Percentiles rank a stretch among this genome's conserved stretches.
These are phyloP conservation scores for Furcula furcula DNA, from an alignment of 2,888 invertebrate genomes.

Conservation along the genomic window DNA sequence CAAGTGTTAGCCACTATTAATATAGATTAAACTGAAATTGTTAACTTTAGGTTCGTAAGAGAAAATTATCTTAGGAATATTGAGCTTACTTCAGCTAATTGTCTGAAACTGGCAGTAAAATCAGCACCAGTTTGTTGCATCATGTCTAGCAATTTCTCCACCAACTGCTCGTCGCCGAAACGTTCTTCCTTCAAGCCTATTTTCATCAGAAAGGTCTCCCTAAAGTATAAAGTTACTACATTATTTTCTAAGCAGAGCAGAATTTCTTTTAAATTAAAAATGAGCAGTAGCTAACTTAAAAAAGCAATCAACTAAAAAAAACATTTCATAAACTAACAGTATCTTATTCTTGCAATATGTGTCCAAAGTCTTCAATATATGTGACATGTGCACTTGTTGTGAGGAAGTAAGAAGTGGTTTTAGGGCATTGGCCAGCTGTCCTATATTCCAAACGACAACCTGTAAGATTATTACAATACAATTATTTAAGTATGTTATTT, in stretches of 20 bases:
- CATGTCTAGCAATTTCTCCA: slow-evolving; percentile 80
- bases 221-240: too few species aligned
- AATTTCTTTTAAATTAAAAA: too few species aligned
- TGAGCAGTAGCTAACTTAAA: too few species aligned
- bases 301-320: too few species aligned
- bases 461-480: slow-evolving; percentile 29
- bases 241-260: too few species aligned
- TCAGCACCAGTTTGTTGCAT: slow-evolving; percentile 85
- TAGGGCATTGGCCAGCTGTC: slow-evolving; percentile 82
- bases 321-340: too few species aligned
- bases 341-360: slow-evolving; percentile 75
- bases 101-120: slow-evolving; percentile 83
- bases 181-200: slow-evolving; percentile 75
- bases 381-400: slow-evolving; percentile 68
- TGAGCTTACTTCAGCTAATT: slow-evolving; percentile 78
- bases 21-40: too few species aligned
- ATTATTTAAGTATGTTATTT: too few species aligned
- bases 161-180: slow-evolving; percentile 69
- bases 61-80: too few species aligned
- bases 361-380: slow-evolving; percentile 69
- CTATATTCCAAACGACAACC: slow-evolving; percentile 84
- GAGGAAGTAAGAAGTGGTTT: slow-evolving; percentile 70
- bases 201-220: slow-evolving; percentile 78
- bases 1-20: too few species aligned
- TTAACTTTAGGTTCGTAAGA: too few species aligned